Evolutionary conservation across 2,113 vertebrate genomes (phyloP), one percentile per base, ranked within the genome.

Genomic region (Ictidomys tridecemlineatus): DNA sequence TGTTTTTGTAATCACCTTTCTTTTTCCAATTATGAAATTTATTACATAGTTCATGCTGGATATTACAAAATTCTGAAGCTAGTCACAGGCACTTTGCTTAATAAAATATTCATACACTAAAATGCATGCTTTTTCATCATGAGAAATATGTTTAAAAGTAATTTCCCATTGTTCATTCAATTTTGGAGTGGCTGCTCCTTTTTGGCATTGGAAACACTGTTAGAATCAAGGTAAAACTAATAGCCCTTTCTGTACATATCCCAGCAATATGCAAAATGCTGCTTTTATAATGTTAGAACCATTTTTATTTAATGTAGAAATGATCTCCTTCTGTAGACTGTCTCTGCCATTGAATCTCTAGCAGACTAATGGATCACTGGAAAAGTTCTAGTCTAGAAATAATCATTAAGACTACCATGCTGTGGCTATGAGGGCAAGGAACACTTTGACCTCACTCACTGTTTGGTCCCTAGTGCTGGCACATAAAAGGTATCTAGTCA

Each of bases 41-140:
- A 95, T 83, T 92, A 85, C 51, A 76, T 94, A 96, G 95, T 96
- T 97, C 73, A 91, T 83, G 30, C 26, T 93, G 70, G 37, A 83
- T 83, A 86, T 95, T 96, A 96, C 11, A 93, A 93, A 96, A 96
- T 89, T 80, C 70, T 69, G 56, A 93, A 95, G 88, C 70, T 69
- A 91, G 86, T 96, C 91, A 93, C 51, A 92, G 74, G 90, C n/a
- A 93, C 83, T 97, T 91, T 79, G 45, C 51, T 83, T 95, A 94
- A 91, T 96, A 95, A 97, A 97, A 97, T 96, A 97, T 96, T 95
- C 65, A 96, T 93, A 94, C 18, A 63, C 48, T 85, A 89, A 98
- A 96, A 97, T 83, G 37, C 63, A 87, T 18, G 79, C 73, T 89
- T 97, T 96, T 88, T 85, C 82, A 94, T 96, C 85, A 51, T 39